Percentiles rank a stretch among this genome's conserved stretches.
Conservation (phyloP, 92 coral and sea anemone species). For the Anthopleura xanthogrammica region DNA sequence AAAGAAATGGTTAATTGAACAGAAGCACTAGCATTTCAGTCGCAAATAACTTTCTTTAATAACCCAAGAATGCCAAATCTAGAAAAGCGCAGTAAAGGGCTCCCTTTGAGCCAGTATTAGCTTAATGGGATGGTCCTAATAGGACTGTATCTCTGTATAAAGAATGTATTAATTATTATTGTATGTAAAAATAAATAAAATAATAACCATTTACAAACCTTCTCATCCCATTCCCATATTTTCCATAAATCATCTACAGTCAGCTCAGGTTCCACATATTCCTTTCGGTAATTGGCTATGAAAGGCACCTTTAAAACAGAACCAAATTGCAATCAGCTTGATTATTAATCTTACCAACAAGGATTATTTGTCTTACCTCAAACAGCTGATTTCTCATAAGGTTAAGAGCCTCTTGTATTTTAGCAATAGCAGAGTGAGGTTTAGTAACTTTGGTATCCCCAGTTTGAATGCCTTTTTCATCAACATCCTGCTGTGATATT, state of each 20-base stretch:
- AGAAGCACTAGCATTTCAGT: too few species aligned
- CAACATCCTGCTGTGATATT: constrained; percentile 85
- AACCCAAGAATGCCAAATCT: too few species aligned
- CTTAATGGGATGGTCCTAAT: too few species aligned
- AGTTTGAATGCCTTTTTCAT: constrained; percentile 67
- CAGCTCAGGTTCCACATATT: constrained; percentile 95
- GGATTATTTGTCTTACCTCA: constrained; percentile 60
- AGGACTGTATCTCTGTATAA: too few species aligned
- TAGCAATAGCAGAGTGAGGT: constrained; percentile 79
- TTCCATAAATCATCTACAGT: constrained; percentile 93
- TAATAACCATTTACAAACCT: constrained; percentile 46
- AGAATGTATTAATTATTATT: too few species aligned
- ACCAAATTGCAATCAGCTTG: too few species aligned
- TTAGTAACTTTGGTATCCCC: constrained; percentile 57
- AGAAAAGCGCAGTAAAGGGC: too few species aligned
- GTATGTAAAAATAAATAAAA: too few species aligned
- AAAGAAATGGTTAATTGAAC: background rate
- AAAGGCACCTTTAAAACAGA: constrained; percentile 73
- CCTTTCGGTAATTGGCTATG: constrained; percentile 95
- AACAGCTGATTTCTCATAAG: constrained; percentile 95
- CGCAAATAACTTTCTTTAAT: too few species aligned
- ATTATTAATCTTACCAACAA: too few species aligned
- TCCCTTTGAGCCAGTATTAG: too few species aligned
- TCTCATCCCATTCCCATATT: constrained; percentile 97
- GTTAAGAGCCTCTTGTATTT: constrained; percentile 90